These are phyloP conservation scores for Hesperia comma DNA, from an alignment of 2,888 invertebrate species.

Conservation along the genomic window DNA sequence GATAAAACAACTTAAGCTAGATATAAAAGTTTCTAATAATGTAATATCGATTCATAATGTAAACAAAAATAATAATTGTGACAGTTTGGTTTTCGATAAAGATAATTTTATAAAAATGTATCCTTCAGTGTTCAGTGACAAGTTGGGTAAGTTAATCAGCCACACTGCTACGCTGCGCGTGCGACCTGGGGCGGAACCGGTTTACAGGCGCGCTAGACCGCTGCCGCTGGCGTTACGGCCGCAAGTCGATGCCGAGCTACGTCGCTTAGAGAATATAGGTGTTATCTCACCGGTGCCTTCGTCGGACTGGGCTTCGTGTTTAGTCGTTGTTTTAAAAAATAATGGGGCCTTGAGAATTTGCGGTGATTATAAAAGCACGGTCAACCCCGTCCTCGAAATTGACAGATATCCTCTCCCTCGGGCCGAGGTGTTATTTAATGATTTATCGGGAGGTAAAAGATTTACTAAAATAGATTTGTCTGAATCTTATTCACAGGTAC, in stretches of 20 bases:
- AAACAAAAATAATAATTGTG: no score
- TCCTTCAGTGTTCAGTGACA: slow-evolving; percentile 17
- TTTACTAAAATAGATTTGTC: slow-evolving; percentile 16
- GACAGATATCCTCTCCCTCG: slow-evolving; percentile 8
- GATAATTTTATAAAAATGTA: background rate
- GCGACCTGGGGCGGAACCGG: slow-evolving; percentile 2
- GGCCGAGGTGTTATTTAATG: background rate
- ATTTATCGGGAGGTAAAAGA: background rate
- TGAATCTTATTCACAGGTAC: background rate
- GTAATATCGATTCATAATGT: background rate
- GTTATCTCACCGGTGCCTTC: background rate
- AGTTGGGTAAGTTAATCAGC: background rate
- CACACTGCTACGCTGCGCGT: background rate
- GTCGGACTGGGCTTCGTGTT: slow-evolving; percentile 7
- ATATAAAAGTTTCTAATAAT: background rate
- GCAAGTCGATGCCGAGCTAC: slow-evolving; percentile 10
- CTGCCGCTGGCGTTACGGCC: slow-evolving; percentile 12
- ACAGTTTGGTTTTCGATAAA: no score
- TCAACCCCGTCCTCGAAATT: slow-evolving; percentile 1
- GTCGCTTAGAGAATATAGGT: background rate
- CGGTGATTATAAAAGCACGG: slow-evolving; percentile 8
- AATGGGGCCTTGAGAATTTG: slow-evolving; percentile 12
- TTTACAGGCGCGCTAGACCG: slow-evolving; percentile 9
- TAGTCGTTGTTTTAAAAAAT: background rate
- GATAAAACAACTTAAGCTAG: slow-evolving; percentile 1